A percentile compares a stretch with the other conserved stretches of the same genome.
phyloP scores from a whole-genome alignment of 2,797 vertebrate genomes.

The Oryzias sinensis region DNA sequence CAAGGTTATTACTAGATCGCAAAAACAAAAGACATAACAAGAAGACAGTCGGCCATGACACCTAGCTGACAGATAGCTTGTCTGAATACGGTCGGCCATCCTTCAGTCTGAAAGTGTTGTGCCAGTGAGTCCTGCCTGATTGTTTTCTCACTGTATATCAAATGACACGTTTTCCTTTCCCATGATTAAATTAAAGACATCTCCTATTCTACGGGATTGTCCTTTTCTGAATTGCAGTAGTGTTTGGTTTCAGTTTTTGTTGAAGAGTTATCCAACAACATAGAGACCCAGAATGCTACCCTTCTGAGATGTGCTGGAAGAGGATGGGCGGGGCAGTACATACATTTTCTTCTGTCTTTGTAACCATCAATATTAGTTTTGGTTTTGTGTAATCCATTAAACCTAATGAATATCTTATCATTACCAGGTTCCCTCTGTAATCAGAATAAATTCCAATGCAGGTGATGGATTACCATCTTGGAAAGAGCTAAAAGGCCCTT shows the following conservation, averaged over 20 bases:
- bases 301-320: constrained; percentile 5
- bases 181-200: constrained; percentile 28
- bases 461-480: no score
- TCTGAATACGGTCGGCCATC: not conserved
- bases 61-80: not conserved
- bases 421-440: no score
- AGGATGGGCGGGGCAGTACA: not conserved
- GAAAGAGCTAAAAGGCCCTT: no score
- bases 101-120: not conserved
- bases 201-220: constrained; percentile 22
- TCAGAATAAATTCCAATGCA: no score
- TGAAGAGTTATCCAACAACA: constrained; percentile 5
- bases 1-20: no score
- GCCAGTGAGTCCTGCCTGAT: not conserved
- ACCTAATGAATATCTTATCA: no score
- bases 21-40: no score
- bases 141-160: not conserved
- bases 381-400: no score
- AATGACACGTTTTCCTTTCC: not conserved
- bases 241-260: constrained; percentile 10
- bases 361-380: no score
- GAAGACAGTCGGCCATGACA: no score
- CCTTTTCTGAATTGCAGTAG: constrained; percentile 29
- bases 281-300: not conserved
- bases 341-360: no score